Conservation (phyloP, 2,888 invertebrate species). For the Lordiphosa andalusiaca region DNA sequence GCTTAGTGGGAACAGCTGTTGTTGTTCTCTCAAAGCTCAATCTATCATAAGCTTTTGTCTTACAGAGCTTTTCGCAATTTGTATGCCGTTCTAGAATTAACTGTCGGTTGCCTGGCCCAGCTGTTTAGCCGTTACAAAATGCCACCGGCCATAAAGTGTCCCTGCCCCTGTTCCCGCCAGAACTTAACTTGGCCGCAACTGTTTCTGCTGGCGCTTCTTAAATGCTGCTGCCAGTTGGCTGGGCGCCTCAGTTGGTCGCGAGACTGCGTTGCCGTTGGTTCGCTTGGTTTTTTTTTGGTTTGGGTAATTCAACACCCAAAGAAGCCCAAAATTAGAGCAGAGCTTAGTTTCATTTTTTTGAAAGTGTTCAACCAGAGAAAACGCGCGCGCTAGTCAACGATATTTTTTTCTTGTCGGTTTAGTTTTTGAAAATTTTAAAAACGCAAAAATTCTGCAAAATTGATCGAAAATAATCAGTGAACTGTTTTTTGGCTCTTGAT, state of each 20-base stretch:
- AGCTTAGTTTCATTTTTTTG: no score
- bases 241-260: constrained; percentile 67
- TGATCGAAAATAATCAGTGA: no score
- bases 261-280: constrained; percentile 63
- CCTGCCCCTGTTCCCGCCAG: constrained; percentile 12
- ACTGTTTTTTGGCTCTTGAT: no score
- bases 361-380: no score
- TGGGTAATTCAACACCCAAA: no score
- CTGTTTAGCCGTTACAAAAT: constrained; percentile 32
- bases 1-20: not conserved
- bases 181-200: not conserved
- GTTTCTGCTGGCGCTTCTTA: constrained; percentile 40
- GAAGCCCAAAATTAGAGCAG: no score
- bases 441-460: no score
- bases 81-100: not conserved
- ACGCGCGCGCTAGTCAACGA: no score
- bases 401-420: no score
- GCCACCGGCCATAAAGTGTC: constrained; percentile 49
- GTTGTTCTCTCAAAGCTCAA: constrained; percentile 2
- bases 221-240: constrained; percentile 51
- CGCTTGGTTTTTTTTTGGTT: constrained; percentile 15
- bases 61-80: not conserved
- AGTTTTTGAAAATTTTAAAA: constrained; percentile 13
- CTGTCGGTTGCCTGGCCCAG: constrained; percentile 11
- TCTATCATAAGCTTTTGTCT: not conserved